Evolutionary conservation across 2,797 vertebrate species (phyloP).

Genomic region (Sebastes hopkinsi): DNA sequence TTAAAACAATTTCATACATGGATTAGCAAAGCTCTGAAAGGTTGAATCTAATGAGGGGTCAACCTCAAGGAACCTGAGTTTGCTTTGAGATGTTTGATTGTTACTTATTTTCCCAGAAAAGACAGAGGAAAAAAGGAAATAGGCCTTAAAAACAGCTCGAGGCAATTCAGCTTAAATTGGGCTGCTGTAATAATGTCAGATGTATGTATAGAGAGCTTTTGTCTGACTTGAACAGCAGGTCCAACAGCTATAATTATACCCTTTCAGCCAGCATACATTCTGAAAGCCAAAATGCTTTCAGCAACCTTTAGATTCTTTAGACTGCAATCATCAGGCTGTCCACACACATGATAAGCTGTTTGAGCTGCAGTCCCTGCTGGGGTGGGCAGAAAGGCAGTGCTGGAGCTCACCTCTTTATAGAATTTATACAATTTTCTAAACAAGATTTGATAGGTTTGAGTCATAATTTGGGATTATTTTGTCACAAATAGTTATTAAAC

Average conservation of each 20-base stretch:
- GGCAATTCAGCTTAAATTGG: constrained; percentile 25
- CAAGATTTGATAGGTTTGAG: background rate
- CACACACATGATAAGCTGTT: constrained; percentile 19
- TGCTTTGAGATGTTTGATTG: constrained; percentile 42
- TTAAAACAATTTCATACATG: constrained; percentile 82
- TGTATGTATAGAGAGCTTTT: constrained; percentile 33
- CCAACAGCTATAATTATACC: constrained; percentile 19
- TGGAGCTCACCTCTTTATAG: background rate
- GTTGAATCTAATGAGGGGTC: constrained; percentile 76
- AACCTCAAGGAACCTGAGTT: constrained; percentile 57
- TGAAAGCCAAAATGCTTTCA: constrained; percentile 29
- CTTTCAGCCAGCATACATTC: background rate
- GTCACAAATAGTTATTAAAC: background rate
- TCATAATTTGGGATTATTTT: background rate
- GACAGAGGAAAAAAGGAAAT: constrained; percentile 13
- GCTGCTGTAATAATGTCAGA: constrained; percentile 38
- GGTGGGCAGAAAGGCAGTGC: background rate
- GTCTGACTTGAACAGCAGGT: constrained; percentile 9
- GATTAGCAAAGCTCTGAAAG: constrained; percentile 71
- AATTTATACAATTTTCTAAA: background rate
- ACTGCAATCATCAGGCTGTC: constrained; percentile 37
- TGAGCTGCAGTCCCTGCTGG: constrained; percentile 3
- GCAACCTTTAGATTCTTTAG: constrained; percentile 31
- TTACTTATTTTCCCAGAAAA: constrained; percentile 48
- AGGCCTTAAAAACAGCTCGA: constrained; percentile 8